phyloP scores from a whole-genome alignment of 2,888 invertebrate genomes.

The Lasioglossum oenotherae region DNA sequence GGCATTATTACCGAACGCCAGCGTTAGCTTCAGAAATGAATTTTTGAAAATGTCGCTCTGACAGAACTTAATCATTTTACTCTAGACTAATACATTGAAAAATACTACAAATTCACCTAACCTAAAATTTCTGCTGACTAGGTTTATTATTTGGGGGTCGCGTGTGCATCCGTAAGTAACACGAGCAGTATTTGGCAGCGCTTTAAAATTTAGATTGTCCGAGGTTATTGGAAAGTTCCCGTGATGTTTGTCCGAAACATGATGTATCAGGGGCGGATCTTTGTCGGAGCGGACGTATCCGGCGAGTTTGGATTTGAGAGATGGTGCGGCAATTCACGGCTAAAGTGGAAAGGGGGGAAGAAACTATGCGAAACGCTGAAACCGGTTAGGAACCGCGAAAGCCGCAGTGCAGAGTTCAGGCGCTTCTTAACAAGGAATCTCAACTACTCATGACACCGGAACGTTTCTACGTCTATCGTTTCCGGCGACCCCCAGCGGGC shows the following conservation, averaged over 20 bases:
- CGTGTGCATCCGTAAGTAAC: background rate
- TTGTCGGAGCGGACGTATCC: slow-evolving; percentile 18
- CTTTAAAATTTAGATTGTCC: slow-evolving; percentile 41
- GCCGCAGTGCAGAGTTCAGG: slow-evolving; percentile 73
- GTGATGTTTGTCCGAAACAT: background rate
- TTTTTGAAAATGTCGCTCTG: background rate
- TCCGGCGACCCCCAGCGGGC: slow-evolving; percentile 56
- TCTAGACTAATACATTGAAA: too few species aligned
- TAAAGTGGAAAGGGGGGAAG: slow-evolving; percentile 50
- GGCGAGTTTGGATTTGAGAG: background rate
- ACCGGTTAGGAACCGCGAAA: slow-evolving; percentile 73
- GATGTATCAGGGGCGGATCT: slow-evolving; percentile 21
- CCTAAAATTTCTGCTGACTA: background rate
- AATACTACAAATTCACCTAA: too few species aligned
- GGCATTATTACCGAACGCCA: slow-evolving; percentile 19
- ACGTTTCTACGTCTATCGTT: slow-evolving; percentile 66
- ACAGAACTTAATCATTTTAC: too few species aligned
- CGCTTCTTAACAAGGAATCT: slow-evolving; percentile 74
- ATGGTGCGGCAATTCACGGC: slow-evolving; percentile 18
- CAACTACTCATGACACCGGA: slow-evolving; percentile 73
- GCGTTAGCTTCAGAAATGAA: background rate
- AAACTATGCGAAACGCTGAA: slow-evolving; percentile 72
- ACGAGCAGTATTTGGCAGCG: background rate
- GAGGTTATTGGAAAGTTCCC: slow-evolving; percentile 54
- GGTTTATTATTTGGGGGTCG: background rate